A percentile compares a stretch with the other conserved stretches of the same genome.
These are phyloP conservation scores for Drosophila pruinosa DNA, from an alignment of 1,140 invertebrate genomes.

Conservation along the genomic window DNA sequence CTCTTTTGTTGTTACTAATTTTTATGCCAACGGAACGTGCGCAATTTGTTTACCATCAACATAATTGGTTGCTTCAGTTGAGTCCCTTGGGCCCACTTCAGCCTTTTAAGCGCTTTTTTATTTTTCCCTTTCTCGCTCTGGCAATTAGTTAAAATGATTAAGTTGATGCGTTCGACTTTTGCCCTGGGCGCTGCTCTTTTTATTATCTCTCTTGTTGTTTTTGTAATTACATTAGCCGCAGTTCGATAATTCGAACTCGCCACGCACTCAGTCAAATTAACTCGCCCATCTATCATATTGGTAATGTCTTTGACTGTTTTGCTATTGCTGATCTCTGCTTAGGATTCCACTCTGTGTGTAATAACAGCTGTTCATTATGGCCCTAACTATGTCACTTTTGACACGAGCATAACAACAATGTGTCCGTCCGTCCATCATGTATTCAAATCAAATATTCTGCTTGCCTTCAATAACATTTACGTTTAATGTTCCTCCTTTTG, in stretches of 20 bases:
- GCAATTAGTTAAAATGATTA: slow-evolving; percentile 82
- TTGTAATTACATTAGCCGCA: slow-evolving; percentile 76
- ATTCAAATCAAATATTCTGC: slow-evolving; percentile 41
- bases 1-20: slow-evolving; percentile 55
- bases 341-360: slow-evolving; percentile 32
- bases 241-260: slow-evolving; percentile 65
- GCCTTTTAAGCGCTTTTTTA: slow-evolving; percentile 73
- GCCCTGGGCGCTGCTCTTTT: slow-evolving; percentile 13
- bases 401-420: slow-evolving; percentile 11
- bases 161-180: slow-evolving; percentile 62
- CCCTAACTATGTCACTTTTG: slow-evolving; percentile 50
- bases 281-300: slow-evolving; percentile 67
- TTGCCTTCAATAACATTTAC: slow-evolving; percentile 19
- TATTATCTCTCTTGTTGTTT: slow-evolving; percentile 3
- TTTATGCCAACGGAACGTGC: slow-evolving; percentile 75
- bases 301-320: slow-evolving; percentile 22
- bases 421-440: slow-evolving; percentile 9
- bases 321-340: slow-evolving; percentile 8
- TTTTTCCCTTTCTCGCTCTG: slow-evolving; percentile 30
- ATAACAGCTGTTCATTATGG: slow-evolving; percentile 55
- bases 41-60: slow-evolving; percentile 83
- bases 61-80: slow-evolving; percentile 66
- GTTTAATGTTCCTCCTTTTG: slow-evolving; percentile 5
- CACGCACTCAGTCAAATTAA: slow-evolving; percentile 74
- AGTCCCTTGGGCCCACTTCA: slow-evolving; percentile 65